Percentiles rank a stretch among this genome's conserved stretches.
Evolutionary conservation across 2,797 vertebrate genomes (phyloP).

Genomic region (Sus cebifrons): DNA sequence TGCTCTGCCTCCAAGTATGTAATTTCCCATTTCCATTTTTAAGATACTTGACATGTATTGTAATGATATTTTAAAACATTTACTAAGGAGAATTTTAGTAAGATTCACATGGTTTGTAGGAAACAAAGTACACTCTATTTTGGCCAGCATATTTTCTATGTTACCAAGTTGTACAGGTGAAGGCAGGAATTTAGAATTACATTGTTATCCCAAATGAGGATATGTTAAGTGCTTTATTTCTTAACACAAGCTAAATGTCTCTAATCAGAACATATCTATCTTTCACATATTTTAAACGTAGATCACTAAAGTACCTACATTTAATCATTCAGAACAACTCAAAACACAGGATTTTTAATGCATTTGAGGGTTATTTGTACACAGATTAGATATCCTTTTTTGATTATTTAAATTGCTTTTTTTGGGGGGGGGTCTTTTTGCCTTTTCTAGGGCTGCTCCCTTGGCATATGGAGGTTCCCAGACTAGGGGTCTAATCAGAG

Average conservation of each 20-base stretch:
- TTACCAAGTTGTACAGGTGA: not conserved
- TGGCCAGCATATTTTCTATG: not conserved
- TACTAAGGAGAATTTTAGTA: conserved; percentile 64
- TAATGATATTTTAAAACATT: conserved; percentile 62
- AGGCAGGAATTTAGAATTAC: not conserved
- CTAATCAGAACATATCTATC: not conserved
- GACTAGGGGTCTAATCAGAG: no score
- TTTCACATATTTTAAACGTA: conserved; percentile 51
- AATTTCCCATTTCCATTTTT: conserved; percentile 75
- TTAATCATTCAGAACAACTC: not conserved
- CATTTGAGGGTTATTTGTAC: not conserved
- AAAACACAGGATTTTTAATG: conserved; percentile 1
- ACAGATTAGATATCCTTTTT: not conserved
- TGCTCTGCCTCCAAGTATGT: conserved; percentile 46
- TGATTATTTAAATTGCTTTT: conserved; percentile 34
- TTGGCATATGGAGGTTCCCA: no score
- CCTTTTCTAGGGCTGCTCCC: no score
- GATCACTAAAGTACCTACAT: not conserved
- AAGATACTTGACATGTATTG: conserved; percentile 61
- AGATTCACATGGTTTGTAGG: not conserved
- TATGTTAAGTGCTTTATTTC: not conserved
- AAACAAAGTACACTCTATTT: conserved; percentile 10
- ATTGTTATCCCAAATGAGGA: not conserved
- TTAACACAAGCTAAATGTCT: conserved; percentile 11
- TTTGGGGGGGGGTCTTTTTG: not conserved